Evolutionary conservation across 2,888 invertebrate species (phyloP), one percentile per base, ranked within the genome.

Genomic region (Conchocele bisecta): DNA sequence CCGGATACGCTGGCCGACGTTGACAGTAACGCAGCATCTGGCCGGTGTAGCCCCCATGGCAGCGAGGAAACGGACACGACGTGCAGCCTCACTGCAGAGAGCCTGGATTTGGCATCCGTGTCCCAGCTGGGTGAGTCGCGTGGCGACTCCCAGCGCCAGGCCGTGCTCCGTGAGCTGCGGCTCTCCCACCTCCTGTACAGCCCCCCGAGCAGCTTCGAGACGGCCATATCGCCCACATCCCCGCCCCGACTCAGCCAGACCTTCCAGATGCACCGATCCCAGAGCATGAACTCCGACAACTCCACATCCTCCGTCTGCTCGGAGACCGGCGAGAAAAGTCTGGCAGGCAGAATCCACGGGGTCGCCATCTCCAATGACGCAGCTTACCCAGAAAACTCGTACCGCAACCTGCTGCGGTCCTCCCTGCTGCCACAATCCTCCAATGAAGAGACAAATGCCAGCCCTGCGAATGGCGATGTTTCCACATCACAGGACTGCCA

Each of bases 271-370:
- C 64, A 63, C 20, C 63, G 54, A 35, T 63, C 64, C 5, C 29
- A 59, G 15, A 59, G 46, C 28, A 60, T 54, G 15, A 57, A 53
- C 41, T 86, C 86, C 4, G 77, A 81, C 39, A 69, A 73, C 11
- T 83, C 85, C 39, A 63, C 73, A 26, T 75, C 83, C 29, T 84
- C 84, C 11, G 83, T 86, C 5, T 87, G 86, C 60, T 84, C 86
- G 13, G 86, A 86, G 61, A 84, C 85, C 3, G 83, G 85, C 15
- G 84, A 86, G 54, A 78, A 78, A 44, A 76, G 72, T 37, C 46
- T 56, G 35, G 31, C 46, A 28, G 44, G 61, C 7, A 63, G 26
- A 24, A 20, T 33, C 15, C 58, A 37, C 33, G 69, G 56, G 13
- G 64, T 48, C 11, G 71, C 73, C 22, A 69, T 83, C n/a, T 58